These are phyloP conservation scores for Drosophila melanosoma DNA, from an alignment of 2,888 invertebrate species.

Conservation along the genomic window DNA sequence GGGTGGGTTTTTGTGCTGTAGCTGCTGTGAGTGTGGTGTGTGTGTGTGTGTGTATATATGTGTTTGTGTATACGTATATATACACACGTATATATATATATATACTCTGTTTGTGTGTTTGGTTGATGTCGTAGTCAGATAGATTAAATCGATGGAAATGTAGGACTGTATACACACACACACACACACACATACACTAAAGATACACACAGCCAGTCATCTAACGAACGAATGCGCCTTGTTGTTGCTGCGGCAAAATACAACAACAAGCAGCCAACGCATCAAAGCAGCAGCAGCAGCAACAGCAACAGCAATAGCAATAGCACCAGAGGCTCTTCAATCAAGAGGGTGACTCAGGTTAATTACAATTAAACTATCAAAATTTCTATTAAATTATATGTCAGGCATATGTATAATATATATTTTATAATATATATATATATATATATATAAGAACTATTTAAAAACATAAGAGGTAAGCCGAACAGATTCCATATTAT, in stretches of 20 bases:
- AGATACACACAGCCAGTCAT: slow-evolving; percentile 64
- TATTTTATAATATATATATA: neutral
- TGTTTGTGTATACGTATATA: slow-evolving; percentile 11
- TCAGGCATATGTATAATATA: neutral
- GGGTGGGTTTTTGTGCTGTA: slow-evolving; percentile 70
- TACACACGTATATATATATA: slow-evolving; percentile 6
- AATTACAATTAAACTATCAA: neutral
- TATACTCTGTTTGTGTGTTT: slow-evolving; percentile 53
- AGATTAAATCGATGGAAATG: slow-evolving; percentile 83
- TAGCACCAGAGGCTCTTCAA: slow-evolving; percentile 47
- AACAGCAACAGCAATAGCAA: slow-evolving; percentile 43
- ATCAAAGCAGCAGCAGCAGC: slow-evolving; percentile 63
- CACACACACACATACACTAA: slow-evolving; percentile 27
- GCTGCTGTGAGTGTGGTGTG: slow-evolving; percentile 29
- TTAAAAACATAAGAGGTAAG: neutral
- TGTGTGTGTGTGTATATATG: slow-evolving; percentile 9
- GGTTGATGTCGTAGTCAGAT: slow-evolving; percentile 81
- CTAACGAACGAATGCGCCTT: slow-evolving; percentile 74
- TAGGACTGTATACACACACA: slow-evolving; percentile 74
- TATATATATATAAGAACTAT: neutral
- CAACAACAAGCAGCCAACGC: slow-evolving; percentile 76
- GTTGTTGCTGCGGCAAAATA: slow-evolving; percentile 77
- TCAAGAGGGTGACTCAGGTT: slow-evolving; percentile 16
- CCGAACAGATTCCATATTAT: neutral
- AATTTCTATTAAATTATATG: neutral